phyloP scores from a whole-genome alignment of 53 echinoderm and acorn worm species.

The Echinometra lucunter region DNA sequence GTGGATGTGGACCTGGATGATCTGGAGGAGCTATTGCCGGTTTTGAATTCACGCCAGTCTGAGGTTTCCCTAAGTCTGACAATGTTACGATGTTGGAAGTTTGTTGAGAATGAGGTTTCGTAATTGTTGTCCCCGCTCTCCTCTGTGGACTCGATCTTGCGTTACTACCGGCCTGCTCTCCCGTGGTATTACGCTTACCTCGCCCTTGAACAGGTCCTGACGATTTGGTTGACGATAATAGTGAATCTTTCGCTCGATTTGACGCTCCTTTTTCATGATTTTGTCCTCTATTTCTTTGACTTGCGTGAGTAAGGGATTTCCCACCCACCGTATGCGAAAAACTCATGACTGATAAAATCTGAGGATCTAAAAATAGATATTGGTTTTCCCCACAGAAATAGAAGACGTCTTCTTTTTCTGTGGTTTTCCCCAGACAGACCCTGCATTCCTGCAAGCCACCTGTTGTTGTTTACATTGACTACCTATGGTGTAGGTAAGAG shows the following conservation, averaged over 20 bases:
- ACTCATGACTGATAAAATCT: conserved; percentile 9
- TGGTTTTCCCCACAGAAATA: conserved; percentile 58
- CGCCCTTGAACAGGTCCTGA: background rate
- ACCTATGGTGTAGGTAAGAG: background rate
- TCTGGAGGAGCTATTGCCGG: background rate
- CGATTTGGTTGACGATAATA: conserved; percentile 29
- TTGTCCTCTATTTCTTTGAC: background rate
- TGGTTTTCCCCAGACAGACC: conserved; percentile 33
- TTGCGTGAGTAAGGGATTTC: conserved; percentile 18
- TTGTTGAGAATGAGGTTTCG: background rate
- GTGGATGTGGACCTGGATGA: background rate
- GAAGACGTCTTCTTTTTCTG: no score
- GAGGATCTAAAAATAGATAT: conserved; percentile 21
- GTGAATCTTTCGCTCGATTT: conserved; percentile 10
- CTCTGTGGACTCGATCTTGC: background rate
- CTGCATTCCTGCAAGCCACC: no score
- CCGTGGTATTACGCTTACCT: conserved; percentile 13
- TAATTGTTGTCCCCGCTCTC: background rate
- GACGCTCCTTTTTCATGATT: background rate
- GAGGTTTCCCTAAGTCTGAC: background rate
- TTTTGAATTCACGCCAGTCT: background rate
- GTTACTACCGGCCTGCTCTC: background rate
- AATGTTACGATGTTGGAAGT: conserved; percentile 6
- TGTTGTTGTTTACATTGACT: background rate
- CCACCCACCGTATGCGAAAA: conserved; percentile 41